Percentiles rank a stretch among this genome's conserved stretches.
Evolutionary conservation across 2,113 vertebrate species (phyloP).

Genomic region (Andinoacara biseriatus): DNA sequence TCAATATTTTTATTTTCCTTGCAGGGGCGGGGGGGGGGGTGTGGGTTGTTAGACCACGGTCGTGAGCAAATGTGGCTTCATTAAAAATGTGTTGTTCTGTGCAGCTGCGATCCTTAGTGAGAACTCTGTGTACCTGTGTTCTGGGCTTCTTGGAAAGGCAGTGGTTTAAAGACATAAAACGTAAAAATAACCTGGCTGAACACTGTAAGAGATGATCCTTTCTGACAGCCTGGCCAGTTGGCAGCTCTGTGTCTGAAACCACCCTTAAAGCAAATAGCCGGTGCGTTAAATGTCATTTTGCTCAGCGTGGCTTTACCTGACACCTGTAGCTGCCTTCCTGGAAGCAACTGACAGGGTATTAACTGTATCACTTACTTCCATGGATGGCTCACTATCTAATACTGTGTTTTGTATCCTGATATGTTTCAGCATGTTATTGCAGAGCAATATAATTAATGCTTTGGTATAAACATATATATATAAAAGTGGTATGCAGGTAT

Average conservation of each 20-base stretch:
- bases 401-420: background rate
- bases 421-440: background rate
- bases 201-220: constrained; percentile 31
- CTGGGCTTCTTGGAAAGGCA: constrained; percentile 50
- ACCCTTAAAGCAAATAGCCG: background rate
- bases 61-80: constrained; percentile 53
- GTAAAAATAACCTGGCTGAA: constrained; percentile 38
- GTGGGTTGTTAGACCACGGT: constrained; percentile 45
- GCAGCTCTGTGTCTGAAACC: constrained; percentile 20
- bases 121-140: constrained; percentile 57
- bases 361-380: background rate
- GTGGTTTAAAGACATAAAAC: constrained; percentile 43
- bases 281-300: constrained; percentile 22
- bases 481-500: background rate
- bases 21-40: background rate
- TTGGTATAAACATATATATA: background rate
- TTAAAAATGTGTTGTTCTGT: constrained; percentile 33
- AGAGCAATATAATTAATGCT: background rate
- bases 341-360: constrained; percentile 4
- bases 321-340: constrained; percentile 46
- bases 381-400: background rate
- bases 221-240: background rate
- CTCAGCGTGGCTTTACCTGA: constrained; percentile 13
- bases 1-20: constrained; percentile 61
- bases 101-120: constrained; percentile 43